Base-by-base conservation (phyloP, 2,113 vertebrate species). In the Oncorhynchus mykiss region DNA sequence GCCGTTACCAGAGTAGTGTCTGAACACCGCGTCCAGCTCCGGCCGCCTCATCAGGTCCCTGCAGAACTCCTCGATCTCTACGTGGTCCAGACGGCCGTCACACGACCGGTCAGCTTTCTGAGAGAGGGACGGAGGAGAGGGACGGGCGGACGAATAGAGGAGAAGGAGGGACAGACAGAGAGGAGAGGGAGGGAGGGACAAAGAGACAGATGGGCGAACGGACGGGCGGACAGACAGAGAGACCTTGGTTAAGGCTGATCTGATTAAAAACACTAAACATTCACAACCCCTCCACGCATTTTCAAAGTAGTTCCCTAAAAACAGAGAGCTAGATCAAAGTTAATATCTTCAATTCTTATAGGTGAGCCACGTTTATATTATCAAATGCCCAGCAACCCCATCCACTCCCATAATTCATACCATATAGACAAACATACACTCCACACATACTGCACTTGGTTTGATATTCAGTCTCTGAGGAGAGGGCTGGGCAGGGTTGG, bases 21-120 rank as follows among this genome's bases (percentile, higher is more conserved):
- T 85, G 1, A 99, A 99, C 4, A 98, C 92, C 0, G 93, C 89
- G 72, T 99, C 96, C 86, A 99, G 80, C 93, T 99, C 97, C 0
- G 96, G 96, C 18, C 97, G 92, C 2, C 92, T 93, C 94, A 98
- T 90, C 81, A 99, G 93, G 87, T 92, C 93, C 45, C 93, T 93
- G 82, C 97, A 96, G 76, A 99, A 99, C 86, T 95, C 95, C 84
- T 98, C 97, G 0, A 98, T 95, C 89, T 98, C 97, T 0, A 83
- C n/a, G 3, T 93, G 96, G 77, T 99, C 97, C 85, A 99, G 89
- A 0, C 95, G 92, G 57, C 91, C 93, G 0, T 96, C 91, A 0
- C 93, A 92, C 0, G 97, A 98, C 29, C 65, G 88, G 89, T 99
- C 97, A 4, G 96, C 97, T 72, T 96, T 95, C 97, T 99, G 90